Percentiles rank a stretch among this genome's conserved stretches.
Evolutionary conservation across 2,888 invertebrate species (phyloP).

Genomic region (Cantharis rufa): DNA sequence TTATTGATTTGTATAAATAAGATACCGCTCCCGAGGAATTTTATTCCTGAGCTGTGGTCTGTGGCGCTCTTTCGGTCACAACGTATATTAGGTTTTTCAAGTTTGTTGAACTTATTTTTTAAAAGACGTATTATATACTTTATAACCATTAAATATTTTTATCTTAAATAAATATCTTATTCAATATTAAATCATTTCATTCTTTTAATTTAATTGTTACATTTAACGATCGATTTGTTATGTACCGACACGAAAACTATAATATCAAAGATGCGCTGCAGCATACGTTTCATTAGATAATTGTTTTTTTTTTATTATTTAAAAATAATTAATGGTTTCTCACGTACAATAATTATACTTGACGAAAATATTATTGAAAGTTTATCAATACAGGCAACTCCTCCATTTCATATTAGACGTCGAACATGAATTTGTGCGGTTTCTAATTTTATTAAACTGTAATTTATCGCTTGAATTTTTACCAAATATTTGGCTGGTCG

Average conservation of each 20-base stretch:
- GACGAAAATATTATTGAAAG: not conserved
- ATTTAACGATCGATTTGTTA: not conserved
- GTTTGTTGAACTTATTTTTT: slow-evolving; percentile 13
- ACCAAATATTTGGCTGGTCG: not conserved
- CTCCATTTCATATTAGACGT: not conserved
- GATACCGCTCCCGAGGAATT: slow-evolving; percentile 5
- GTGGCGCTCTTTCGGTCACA: slow-evolving; percentile 12
- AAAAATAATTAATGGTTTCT: not conserved
- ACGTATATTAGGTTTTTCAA: slow-evolving; percentile 8
- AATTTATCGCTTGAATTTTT: not conserved
- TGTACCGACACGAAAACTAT: not conserved
- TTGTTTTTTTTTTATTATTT: not conserved
- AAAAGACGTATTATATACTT: not conserved
- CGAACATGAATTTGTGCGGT: not conserved
- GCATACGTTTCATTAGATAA: not conserved
- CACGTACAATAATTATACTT: not conserved
- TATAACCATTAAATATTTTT: not conserved
- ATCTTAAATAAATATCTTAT: not conserved
- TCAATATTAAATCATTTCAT: not conserved
- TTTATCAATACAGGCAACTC: not conserved
- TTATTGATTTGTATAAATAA: slow-evolving; percentile 4
- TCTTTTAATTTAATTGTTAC: not conserved
- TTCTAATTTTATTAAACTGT: not conserved
- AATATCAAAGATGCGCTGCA: not conserved
- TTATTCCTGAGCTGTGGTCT: slow-evolving; percentile 7